Evolutionary conservation across 2,888 invertebrate species (phyloP).

Genomic region (Drosophila setosimentum): DNA sequence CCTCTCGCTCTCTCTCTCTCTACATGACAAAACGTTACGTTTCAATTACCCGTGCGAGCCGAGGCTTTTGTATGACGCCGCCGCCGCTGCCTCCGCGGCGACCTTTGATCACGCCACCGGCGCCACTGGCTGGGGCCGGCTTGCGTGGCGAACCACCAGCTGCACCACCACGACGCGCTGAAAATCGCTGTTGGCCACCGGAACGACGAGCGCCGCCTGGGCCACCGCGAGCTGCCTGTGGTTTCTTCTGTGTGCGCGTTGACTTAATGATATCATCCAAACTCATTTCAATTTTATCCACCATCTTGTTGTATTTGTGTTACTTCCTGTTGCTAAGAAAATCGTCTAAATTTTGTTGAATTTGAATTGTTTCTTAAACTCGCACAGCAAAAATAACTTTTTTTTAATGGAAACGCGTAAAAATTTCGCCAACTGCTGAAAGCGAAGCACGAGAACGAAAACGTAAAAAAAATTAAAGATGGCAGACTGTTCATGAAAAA

Average conservation of each 20-base stretch:
- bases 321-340: constrained; percentile 17
- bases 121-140: constrained; percentile 80
- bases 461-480: constrained; percentile 45
- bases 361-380: constrained; percentile 2
- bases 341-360: constrained; percentile 6
- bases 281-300: constrained; percentile 98
- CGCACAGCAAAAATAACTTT: constrained; percentile 7
- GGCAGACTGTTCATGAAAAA: constrained; percentile 66
- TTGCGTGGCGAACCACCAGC: constrained; percentile 77
- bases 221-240: constrained; percentile 87
- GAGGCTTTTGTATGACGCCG: constrained; percentile 86
- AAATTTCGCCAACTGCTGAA: constrained; percentile 64
- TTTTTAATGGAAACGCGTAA: constrained; percentile 41
- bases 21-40: constrained; percentile 67
- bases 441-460: constrained; percentile 63
- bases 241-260: constrained; percentile 87
- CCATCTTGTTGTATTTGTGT: constrained; percentile 87
- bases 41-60: constrained; percentile 85
- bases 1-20: constrained; percentile 26
- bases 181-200: constrained; percentile 86
- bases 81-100: constrained; percentile 87
- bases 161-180: constrained; percentile 85
- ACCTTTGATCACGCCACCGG: constrained; percentile 87
- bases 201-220: constrained; percentile 84
- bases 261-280: constrained; percentile 98